Percentiles rank a stretch among this genome's conserved stretches.
Evolutionary conservation across 2,888 invertebrate species (phyloP).

Genomic region (Parapristionchus giblindavisi): DNA sequence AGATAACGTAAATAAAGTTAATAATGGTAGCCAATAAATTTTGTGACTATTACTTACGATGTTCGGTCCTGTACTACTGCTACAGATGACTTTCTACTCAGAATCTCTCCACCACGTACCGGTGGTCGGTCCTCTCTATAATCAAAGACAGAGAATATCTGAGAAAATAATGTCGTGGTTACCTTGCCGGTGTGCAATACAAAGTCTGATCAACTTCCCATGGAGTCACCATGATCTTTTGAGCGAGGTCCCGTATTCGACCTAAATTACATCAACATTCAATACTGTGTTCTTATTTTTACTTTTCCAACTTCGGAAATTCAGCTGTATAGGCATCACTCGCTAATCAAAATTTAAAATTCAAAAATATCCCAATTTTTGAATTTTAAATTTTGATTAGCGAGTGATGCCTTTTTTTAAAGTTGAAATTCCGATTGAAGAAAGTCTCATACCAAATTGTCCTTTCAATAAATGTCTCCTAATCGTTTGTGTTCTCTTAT

Average conservation of each 20-base stretch:
- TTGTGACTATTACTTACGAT: neutral
- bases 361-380: neutral
- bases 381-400: constrained; percentile 1
- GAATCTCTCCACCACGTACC: neutral
- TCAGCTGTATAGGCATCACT: neutral
- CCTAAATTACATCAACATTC: constrained; percentile 52
- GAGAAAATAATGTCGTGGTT: no score
- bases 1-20: no score
- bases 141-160: no score
- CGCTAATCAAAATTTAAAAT: neutral
- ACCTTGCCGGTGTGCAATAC: constrained; percentile 64
- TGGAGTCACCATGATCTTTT: constrained; percentile 69
- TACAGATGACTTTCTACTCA: constrained; percentile 40
- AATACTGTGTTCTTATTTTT: neutral
- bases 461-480: constrained; percentile 67
- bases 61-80: constrained; percentile 11
- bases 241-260: constrained; percentile 66
- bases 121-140: constrained; percentile 8
- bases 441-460: constrained; percentile 58
- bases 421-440: neutral
- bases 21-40: no score
- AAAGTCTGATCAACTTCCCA: constrained; percentile 67
- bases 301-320: neutral
- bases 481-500: constrained; percentile 67
- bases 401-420: neutral